Percentiles rank a stretch among this genome's conserved stretches.
These are phyloP conservation scores for Morone saxatilis DNA, from an alignment of 2,113 vertebrate species.

Conservation along the genomic window DNA sequence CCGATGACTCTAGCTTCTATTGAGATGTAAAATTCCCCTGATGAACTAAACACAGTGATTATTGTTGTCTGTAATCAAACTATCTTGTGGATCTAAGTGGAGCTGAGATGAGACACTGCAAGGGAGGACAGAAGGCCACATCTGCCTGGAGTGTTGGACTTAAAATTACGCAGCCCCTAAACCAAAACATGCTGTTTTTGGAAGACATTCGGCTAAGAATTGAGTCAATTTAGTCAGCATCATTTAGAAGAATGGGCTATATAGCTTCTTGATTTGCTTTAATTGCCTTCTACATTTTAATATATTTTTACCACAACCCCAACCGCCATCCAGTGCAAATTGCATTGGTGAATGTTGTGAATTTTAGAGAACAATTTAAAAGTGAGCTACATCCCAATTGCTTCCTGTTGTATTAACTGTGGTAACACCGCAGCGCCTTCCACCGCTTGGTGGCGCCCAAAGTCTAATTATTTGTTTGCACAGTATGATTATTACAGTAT, in stretches of 20 bases:
- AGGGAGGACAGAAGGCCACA: neutral
- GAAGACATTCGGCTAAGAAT: neutral
- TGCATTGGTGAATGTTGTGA: neutral
- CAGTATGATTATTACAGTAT: neutral
- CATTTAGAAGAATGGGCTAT: neutral
- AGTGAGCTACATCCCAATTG: neutral
- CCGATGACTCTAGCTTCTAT: neutral
- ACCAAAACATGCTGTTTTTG: neutral
- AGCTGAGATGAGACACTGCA: neutral
- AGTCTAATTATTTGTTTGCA: slow-evolving; percentile 26
- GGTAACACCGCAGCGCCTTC: slow-evolving; percentile 8
- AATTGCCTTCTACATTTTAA: neutral
- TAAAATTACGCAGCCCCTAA: neutral
- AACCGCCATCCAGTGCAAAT: neutral
- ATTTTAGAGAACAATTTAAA: neutral
- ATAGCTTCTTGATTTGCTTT: neutral
- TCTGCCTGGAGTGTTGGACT: neutral
- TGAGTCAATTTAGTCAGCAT: slow-evolving; percentile 25
- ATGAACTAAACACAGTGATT: slow-evolving; percentile 16
- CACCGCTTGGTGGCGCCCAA: slow-evolving; percentile 70
- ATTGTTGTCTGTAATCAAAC: slow-evolving; percentile 23
- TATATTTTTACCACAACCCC: neutral
- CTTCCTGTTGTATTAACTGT: neutral
- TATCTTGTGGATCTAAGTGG: slow-evolving; percentile 5
- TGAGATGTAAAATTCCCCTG: slow-evolving; percentile 2